Conservation (phyloP, 2,888 invertebrate species). For the Poecilobothrus nobilitatus region DNA sequence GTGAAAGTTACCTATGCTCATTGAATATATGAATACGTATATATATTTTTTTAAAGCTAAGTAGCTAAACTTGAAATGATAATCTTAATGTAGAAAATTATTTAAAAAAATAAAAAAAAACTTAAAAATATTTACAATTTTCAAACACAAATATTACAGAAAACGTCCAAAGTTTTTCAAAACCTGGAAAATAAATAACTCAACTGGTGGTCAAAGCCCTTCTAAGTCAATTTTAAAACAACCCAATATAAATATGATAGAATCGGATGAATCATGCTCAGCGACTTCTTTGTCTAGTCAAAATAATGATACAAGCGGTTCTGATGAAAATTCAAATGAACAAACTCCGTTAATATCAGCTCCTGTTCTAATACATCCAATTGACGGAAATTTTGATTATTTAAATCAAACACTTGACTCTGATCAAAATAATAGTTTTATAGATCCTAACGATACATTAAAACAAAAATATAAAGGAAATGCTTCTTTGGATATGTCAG, state of each 20-base stretch:
- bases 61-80: no score
- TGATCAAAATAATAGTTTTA: constrained; percentile 26
- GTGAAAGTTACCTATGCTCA: not conserved
- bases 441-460: constrained; percentile 28
- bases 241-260: constrained; percentile 48
- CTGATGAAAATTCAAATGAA: constrained; percentile 40
- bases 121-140: not conserved
- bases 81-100: no score
- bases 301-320: constrained; percentile 20
- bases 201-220: constrained; percentile 35
- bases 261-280: constrained; percentile 46
- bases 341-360: constrained; percentile 34
- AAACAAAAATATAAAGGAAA: constrained; percentile 10
- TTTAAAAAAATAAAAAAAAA: not conserved
- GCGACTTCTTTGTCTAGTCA: constrained; percentile 25
- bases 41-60: no score
- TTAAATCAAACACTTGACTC: constrained; percentile 20
- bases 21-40: no score
- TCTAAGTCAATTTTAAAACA: constrained; percentile 21
- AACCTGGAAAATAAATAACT: constrained; percentile 17
- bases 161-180: constrained; percentile 17
- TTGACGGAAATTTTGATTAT: not conserved
- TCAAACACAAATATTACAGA: constrained; percentile 13
- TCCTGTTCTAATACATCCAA: constrained; percentile 16
- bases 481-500: not conserved